These are phyloP conservation scores for Caenorhabditis sp. DNA, from an alignment of 2,888 invertebrate species.

Conservation along the genomic window DNA sequence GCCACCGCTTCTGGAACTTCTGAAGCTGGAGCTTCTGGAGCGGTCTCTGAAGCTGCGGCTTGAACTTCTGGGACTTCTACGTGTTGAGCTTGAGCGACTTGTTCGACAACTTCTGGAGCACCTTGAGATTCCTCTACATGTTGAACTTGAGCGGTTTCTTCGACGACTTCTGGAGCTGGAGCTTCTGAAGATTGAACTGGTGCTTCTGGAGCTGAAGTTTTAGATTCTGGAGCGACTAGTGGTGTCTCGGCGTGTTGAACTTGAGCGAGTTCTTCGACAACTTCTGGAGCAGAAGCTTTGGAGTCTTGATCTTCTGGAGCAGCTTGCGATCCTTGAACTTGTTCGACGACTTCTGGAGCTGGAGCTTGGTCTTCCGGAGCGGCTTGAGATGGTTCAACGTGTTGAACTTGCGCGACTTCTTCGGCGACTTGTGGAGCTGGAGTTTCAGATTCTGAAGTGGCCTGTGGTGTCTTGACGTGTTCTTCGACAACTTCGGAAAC, in stretches of 20 bases:
- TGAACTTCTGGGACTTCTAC: background rate
- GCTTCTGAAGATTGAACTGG: background rate
- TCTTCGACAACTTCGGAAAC: background rate
- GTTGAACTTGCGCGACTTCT: background rate
- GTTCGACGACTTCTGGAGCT: background rate
- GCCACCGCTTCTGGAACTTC: conserved; percentile 6
- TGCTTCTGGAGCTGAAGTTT: background rate
- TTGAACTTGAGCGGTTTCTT: conserved; percentile 12
- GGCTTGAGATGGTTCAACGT: background rate
- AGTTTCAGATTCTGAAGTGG: background rate
- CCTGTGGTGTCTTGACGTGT: background rate
- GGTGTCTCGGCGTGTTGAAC: background rate
- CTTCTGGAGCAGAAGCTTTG: background rate
- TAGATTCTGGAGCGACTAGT: conserved; percentile 2
- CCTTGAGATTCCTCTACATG: conserved; percentile 8
- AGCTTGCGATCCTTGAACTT: background rate
- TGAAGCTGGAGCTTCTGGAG: background rate
- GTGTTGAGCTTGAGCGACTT: background rate
- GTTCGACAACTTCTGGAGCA: conserved; percentile 10
- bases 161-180: conserved; percentile 5
- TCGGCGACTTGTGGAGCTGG: background rate
- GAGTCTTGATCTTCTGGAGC: conserved; percentile 3
- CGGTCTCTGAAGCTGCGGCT: background rate
- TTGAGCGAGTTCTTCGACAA: background rate
- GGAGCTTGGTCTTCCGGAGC: background rate